Conservation (phyloP, 2,113 vertebrate species). For the Carollia perspicillata region DNA sequence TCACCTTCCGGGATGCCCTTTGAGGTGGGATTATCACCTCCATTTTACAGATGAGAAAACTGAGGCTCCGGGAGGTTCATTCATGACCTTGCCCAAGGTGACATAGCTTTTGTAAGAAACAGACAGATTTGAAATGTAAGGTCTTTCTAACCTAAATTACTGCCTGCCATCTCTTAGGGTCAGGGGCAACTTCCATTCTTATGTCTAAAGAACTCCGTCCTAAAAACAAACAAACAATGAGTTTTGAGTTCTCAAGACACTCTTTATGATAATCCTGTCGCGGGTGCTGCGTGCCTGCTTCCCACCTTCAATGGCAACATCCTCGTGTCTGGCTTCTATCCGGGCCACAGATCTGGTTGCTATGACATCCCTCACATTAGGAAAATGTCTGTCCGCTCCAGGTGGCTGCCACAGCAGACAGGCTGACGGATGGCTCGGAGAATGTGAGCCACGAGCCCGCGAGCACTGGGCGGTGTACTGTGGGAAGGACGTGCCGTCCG, state of each 20-base stretch:
- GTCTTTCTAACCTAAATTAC: not conserved
- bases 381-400: slow-evolving; percentile 76
- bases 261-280: not conserved
- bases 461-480: too few relatives aligned
- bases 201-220: not conserved
- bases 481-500: slow-evolving; percentile 11
- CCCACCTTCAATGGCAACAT: not conserved
- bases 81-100: not conserved
- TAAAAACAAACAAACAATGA: not conserved
- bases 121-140: not conserved
- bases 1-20: not conserved
- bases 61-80: not conserved
- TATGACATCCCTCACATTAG: slow-evolving; percentile 62
- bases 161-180: not conserved
- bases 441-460: slow-evolving; percentile 49
- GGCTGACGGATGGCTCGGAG: slow-evolving; percentile 10
- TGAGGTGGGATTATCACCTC: not conserved
- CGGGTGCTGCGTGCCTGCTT: not conserved
- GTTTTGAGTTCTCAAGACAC: not conserved
- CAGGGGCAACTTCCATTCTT: not conserved
- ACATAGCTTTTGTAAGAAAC: not conserved
- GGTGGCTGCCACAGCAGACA: slow-evolving; percentile 64
- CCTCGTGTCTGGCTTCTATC: slow-evolving; percentile 47
- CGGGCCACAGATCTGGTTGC: slow-evolving; percentile 70
- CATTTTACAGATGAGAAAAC: slow-evolving; percentile 12